A percentile compares a stretch with the other conserved stretches of the same genome.
These are phyloP conservation scores for Poeciliopsis prolifica DNA, from an alignment of 2,113 vertebrate species.

Conservation along the genomic window DNA sequence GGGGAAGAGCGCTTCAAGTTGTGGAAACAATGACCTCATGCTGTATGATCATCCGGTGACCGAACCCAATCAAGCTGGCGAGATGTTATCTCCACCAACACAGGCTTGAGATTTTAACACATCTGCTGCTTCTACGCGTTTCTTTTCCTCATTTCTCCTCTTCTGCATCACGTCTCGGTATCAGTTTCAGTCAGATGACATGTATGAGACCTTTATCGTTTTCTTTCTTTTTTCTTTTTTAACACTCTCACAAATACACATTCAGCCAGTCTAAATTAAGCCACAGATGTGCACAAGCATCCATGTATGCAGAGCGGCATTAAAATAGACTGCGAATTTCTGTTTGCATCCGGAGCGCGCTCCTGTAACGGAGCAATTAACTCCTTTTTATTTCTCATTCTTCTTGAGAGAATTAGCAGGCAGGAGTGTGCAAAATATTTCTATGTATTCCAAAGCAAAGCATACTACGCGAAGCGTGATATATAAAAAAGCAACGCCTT, in stretches of 20 bases:
- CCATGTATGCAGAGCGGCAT: conserved; percentile 10
- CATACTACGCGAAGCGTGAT: conserved; percentile 49
- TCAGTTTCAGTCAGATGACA: conserved; percentile 15
- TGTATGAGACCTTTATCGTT: conserved; percentile 33
- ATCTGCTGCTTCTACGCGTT: conserved; percentile 10
- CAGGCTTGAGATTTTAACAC: conserved; percentile 26
- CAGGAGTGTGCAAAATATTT: conserved; percentile 56
- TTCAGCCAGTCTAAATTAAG: conserved; percentile 10
- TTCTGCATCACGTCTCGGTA: not conserved
- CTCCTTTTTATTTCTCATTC: conserved; percentile 40
- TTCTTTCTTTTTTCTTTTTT: not conserved
- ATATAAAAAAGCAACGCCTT: conserved; percentile 37
- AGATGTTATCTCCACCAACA: conserved; percentile 45
- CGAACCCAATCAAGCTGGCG: conserved; percentile 55
- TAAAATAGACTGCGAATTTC: conserved; percentile 54
- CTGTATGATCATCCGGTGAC: conserved; percentile 47
- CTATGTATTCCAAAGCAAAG: conserved; percentile 66
- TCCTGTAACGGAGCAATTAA: conserved; percentile 70
- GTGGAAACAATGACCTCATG: conserved; percentile 77
- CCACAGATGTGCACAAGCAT: conserved; percentile 31
- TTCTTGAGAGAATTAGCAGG: conserved; percentile 50
- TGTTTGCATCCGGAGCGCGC: conserved; percentile 64
- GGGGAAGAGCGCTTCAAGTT: conserved; percentile 69
- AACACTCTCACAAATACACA: conserved; percentile 41
- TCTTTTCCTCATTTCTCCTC: not conserved